phyloP scores from a whole-genome alignment of 2,797 vertebrate genomes.

The Oryzias dopingdopingensis region DNA sequence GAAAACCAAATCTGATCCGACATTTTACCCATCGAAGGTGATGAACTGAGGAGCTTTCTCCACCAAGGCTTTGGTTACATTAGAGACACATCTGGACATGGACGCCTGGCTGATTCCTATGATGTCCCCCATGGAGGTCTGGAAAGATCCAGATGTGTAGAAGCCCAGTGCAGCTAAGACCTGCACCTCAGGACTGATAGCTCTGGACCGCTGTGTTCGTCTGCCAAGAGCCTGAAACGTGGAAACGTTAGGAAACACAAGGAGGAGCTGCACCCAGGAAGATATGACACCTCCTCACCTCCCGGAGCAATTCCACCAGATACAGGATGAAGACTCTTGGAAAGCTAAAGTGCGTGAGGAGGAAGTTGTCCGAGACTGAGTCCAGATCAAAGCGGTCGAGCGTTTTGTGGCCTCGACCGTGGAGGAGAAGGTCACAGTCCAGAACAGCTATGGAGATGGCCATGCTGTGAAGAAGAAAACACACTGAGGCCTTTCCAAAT shows the following conservation, averaged over 20 bases:
- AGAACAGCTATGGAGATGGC: constrained; percentile 89
- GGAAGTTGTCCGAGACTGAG: constrained; percentile 87
- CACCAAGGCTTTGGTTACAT: constrained; percentile 91
- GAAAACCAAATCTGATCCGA: neutral
- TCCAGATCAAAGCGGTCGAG: constrained; percentile 92
- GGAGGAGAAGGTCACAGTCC: constrained; percentile 92
- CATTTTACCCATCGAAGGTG: constrained; percentile 51
- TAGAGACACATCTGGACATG: constrained; percentile 95
- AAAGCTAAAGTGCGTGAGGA: constrained; percentile 90
- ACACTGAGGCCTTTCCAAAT: neutral
- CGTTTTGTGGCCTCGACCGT: constrained; percentile 91
- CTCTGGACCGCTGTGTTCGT: constrained; percentile 90
- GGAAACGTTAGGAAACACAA: neutral
- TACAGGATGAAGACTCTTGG: constrained; percentile 92
- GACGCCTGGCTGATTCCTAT: constrained; percentile 98
- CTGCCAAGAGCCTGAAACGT: constrained; percentile 76
- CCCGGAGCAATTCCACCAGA: constrained; percentile 88
- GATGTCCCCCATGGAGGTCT: constrained; percentile 94
- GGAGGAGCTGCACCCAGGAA: neutral
- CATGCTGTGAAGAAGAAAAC: constrained; percentile 70
- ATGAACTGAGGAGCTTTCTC: constrained; percentile 91
- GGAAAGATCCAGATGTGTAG: constrained; percentile 94
- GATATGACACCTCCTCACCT: constrained; percentile 52
- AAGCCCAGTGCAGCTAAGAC: constrained; percentile 93
- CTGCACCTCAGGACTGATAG: constrained; percentile 95